phyloP scores from a whole-genome alignment of 2,888 invertebrate species.

The Drosophila neonasuta region DNA sequence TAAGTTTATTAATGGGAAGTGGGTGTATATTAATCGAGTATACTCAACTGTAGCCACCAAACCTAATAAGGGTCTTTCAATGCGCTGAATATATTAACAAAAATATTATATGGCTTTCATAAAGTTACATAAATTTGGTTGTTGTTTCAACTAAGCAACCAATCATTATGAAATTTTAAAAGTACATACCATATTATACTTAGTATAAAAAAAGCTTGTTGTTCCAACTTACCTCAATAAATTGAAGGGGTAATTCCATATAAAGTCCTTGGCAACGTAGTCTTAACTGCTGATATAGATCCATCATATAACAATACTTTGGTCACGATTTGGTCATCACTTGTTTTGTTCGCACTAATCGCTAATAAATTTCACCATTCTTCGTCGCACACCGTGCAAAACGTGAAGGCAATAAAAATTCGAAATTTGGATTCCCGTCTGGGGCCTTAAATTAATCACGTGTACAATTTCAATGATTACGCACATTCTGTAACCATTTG shows the following conservation, averaged over 20 bases:
- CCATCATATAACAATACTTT: background rate
- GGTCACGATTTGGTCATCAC: background rate
- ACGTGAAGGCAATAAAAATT: background rate
- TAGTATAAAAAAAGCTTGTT: background rate
- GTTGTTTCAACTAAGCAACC: too few species aligned
- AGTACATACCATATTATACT: background rate
- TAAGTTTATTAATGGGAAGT: too few species aligned
- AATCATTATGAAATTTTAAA: background rate
- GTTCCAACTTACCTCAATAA: background rate
- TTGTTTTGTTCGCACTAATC: background rate
- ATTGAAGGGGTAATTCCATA: background rate
- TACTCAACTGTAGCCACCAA: too few species aligned
- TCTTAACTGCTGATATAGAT: background rate
- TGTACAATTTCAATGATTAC: background rate
- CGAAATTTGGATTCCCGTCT: background rate
- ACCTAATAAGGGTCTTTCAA: too few species aligned
- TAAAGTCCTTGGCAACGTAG: background rate
- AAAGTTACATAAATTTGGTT: too few species aligned
- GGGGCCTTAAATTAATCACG: conserved; percentile 6
- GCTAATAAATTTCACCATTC: background rate
- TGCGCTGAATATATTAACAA: too few species aligned
- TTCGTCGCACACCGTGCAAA: background rate
- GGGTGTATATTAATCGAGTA: too few species aligned
- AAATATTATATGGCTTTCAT: too few species aligned
- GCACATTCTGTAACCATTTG: background rate